Evolutionary conservation across 2,797 vertebrate species (phyloP), one percentile per base, ranked within the genome.

Genomic region (Enteromius unitaeniatus): DNA sequence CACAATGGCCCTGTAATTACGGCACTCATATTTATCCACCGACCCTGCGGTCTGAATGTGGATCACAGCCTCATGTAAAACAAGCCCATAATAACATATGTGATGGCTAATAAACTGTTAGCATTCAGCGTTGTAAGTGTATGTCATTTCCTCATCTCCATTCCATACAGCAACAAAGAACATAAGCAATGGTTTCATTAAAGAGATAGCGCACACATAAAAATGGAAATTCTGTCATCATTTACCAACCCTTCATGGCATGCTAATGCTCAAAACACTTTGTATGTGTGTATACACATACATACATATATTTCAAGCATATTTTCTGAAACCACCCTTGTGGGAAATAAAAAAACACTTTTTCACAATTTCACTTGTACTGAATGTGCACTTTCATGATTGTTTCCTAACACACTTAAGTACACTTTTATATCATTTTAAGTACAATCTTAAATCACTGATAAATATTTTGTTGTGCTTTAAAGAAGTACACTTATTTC

Each of bases 1-100:
- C 90, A 92, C 92, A 92, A 94, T 93, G 93, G 93, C 91, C 88
- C 92, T 93, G 94, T 95, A 95, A 95, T 95, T 95, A 95, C 92
- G 88, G 90, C 84, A 87, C 90, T 91, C 87, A 91, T 93, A 93
- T 95, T 94, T 93, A 94, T 94, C 90, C 89, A 90, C 78, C 79
- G 78, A 86, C 84, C 84, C 79, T 49, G 47, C 74, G 69, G 64
- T 79, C 79, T 84, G 75, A 68, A 73, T 82, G 76, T 65, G 75
- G 84, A 84, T 88, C 86, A 84, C 85, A 84, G 81, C 74, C 64
- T 79, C 85, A 26, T 84, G 74, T 76, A 80, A 84, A 82, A 87
- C 82, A 82, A 87, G 81, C 40, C 85, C 58, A 78, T 79, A 84
- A 55, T 72, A 82, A 53, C 86, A 87, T 77, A 85, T 82, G 87